phyloP scores from a whole-genome alignment of 2,113 vertebrate species.

The Etheostoma spectabile region DNA sequence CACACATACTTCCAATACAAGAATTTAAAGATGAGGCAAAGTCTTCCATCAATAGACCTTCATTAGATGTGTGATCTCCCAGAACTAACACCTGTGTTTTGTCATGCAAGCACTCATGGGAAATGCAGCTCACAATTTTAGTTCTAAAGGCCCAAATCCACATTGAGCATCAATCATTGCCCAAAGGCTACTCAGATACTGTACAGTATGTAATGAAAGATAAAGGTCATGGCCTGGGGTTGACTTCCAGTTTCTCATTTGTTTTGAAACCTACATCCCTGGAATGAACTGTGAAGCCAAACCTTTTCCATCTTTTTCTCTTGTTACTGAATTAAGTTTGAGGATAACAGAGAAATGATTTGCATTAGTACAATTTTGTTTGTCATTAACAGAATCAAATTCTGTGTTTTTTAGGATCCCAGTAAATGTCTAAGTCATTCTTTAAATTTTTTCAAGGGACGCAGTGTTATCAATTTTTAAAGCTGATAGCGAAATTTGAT shows the following conservation, averaged over 20 bases:
- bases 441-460: background rate
- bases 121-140: background rate
- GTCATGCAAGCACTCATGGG: background rate
- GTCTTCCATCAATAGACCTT: background rate
- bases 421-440: background rate
- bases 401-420: background rate
- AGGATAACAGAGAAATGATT: background rate
- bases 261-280: background rate
- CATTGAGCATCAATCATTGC: background rate
- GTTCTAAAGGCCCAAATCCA: background rate
- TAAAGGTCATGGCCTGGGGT: background rate
- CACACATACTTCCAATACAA: background rate
- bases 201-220: background rate
- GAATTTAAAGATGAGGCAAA: background rate
- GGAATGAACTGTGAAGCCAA: background rate
- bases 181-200: background rate
- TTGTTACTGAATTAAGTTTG: background rate
- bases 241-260: background rate
- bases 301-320: background rate
- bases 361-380: background rate
- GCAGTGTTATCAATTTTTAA: background rate
- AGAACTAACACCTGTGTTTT: background rate
- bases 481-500: background rate
- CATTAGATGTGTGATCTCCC: background rate
- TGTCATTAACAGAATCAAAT: background rate